Evolutionary conservation across 2,113 vertebrate genomes (phyloP), one percentile per base, ranked within the genome.

Genomic region (Ceyx melanurus): DNA sequence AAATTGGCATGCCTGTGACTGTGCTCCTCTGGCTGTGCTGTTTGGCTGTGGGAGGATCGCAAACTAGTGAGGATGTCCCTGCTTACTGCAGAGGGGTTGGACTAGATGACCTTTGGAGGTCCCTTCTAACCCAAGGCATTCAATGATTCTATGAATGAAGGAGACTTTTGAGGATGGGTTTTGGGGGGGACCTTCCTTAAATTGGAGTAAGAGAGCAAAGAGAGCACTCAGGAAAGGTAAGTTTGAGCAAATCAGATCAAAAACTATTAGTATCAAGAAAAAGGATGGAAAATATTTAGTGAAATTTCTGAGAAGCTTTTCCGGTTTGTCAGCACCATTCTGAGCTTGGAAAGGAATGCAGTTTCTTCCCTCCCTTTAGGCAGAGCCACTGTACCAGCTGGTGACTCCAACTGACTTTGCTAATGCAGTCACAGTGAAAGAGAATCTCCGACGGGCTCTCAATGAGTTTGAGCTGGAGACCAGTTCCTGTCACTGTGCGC

Each of bases 371-470:
- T 54, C 45, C 40, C 25, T n/a, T n/a, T 74, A 99, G 99, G 97
- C 96, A 20, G 94, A 92, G 57, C 99, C 98, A 0, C 97, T 99
- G 73, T 98, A 98, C 76, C 98, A 99, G 89, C 97, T 99, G 96
- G 98, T 99, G 94, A 98, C 97, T 33, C 81, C 97, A 26, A 91
- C 95, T 8, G 98, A 99, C 80, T 97, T 99, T 11, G 86, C 95
- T 62, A 97, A 97, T 11, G 93, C 96, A 6, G 74, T 61, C 56
- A 88, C 58, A 5, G 92, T 99, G 82, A 99, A 96, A 82, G 98
- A 98, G 84, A 99, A 99, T 83, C 97, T 99, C 96, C 98, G 94
- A 40, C 95, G 65, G 62, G 98, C 98, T 11, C 95, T 99, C 84
- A 94, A 97, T 0, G 98, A 99, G 91, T 99, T 98, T 95, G 97